A percentile compares a stretch with the other conserved stretches of the same genome.
phyloP scores from a whole-genome alignment of 2,797 vertebrate genomes.

The Manis javanica region DNA sequence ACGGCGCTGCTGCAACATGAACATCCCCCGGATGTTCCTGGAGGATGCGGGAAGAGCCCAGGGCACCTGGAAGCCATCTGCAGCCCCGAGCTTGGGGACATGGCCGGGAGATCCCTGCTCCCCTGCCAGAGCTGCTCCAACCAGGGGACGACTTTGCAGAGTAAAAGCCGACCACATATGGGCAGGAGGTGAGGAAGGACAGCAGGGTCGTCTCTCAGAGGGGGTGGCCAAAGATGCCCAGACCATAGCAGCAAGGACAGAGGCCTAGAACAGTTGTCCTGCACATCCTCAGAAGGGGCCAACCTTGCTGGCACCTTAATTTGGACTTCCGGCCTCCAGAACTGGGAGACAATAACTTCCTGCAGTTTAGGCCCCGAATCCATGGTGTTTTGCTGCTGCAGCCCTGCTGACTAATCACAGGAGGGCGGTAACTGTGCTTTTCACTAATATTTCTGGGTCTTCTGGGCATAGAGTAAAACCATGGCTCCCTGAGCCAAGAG shows the following conservation, averaged over 20 bases:
- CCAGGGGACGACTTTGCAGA: neutral
- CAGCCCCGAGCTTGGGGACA: too few species aligned
- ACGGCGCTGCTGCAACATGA: rapidly evolving
- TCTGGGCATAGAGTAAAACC: rapidly evolving
- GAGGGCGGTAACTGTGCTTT: neutral
- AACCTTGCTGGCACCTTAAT: neutral
- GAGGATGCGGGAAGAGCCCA: neutral
- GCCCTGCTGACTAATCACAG: rapidly evolving
- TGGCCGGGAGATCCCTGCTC: too few species aligned
- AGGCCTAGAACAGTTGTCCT: too few species aligned
- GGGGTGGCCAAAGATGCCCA: too few species aligned
- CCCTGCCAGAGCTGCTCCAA: too few species aligned
- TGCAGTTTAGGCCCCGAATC: rapidly evolving
- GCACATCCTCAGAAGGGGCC: neutral
- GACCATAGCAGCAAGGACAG: too few species aligned
- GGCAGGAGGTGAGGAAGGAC: neutral
- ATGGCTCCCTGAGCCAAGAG: too few species aligned
- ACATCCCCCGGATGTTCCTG: neutral
- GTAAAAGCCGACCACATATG: neutral
- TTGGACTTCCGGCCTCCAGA: neutral
- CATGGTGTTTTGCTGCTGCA: rapidly evolving
- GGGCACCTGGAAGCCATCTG: neutral
- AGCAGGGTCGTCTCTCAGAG: neutral
- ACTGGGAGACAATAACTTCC: rapidly evolving
- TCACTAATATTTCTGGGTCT: neutral